Evolutionary conservation across 2,888 invertebrate species (phyloP).

Genomic region (Pyrrhia umbra): DNA sequence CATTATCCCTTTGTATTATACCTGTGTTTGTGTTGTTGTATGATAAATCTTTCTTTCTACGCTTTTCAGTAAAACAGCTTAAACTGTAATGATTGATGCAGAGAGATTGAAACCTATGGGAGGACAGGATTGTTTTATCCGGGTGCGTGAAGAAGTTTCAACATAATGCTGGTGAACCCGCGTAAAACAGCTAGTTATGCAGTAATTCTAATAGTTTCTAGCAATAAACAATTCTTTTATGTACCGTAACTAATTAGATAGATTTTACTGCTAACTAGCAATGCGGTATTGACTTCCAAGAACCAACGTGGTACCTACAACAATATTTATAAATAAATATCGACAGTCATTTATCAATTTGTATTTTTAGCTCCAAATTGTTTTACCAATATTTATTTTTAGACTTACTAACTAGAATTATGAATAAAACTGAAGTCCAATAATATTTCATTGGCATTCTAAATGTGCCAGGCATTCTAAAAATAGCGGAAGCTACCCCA

Average conservation of each 20-base stretch:
- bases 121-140: no score
- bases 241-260: constrained; percentile 25
- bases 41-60: no score
- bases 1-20: no score
- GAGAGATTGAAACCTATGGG: no score
- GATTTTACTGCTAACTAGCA: constrained; percentile 18
- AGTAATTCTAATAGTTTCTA: no score
- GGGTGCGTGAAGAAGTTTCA: no score
- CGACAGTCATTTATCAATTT: not conserved
- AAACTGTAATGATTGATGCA: no score
- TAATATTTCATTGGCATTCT: constrained; percentile 49
- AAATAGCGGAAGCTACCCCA: constrained; percentile 76
- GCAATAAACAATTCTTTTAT: no score
- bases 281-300: constrained; percentile 15
- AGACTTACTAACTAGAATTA: constrained; percentile 30
- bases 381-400: constrained; percentile 35
- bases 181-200: no score
- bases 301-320: not conserved
- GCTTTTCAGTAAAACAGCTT: no score
- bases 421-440: constrained; percentile 42
- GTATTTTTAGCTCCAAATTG: constrained; percentile 15
- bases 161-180: no score
- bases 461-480: constrained; percentile 69
- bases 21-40: no score
- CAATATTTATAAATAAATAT: constrained; percentile 1